These are phyloP conservation scores for Coranthus polyacanthus DNA, from an alignment of 2,797 vertebrate species.

Conservation along the genomic window DNA sequence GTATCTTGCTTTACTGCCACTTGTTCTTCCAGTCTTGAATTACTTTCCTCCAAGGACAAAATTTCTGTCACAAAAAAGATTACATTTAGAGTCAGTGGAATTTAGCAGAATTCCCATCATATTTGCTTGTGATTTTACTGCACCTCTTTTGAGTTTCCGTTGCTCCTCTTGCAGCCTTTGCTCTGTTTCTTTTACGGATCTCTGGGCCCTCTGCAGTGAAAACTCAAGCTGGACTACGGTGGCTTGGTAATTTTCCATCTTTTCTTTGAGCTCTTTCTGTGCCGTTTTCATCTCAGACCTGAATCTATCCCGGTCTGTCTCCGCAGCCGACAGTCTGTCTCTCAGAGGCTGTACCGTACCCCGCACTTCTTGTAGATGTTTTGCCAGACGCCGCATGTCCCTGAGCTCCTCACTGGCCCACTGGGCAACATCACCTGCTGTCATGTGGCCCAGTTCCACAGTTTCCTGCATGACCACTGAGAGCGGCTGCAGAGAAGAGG, in stretches of 20 bases:
- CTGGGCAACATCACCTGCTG: constrained; percentile 84
- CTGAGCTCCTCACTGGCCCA: constrained; percentile 90
- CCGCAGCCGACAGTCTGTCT: constrained; percentile 74
- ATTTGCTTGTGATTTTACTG: constrained; percentile 7
- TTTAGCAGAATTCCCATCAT: background rate
- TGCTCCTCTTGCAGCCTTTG: constrained; percentile 81
- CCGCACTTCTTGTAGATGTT: constrained; percentile 87
- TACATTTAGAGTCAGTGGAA: constrained; percentile 2
- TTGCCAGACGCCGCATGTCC: constrained; percentile 87
- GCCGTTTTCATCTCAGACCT: constrained; percentile 73
- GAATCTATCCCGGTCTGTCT: constrained; percentile 79
- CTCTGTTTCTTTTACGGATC: constrained; percentile 71
- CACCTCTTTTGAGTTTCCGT: constrained; percentile 85
- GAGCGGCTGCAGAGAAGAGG: constrained; percentile 89
- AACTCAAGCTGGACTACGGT: constrained; percentile 79
- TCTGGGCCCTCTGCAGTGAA: constrained; percentile 72
- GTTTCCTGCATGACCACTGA: constrained; percentile 81
- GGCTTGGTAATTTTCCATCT: constrained; percentile 70
- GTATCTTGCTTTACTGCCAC: constrained; percentile 77
- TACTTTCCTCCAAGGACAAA: constrained; percentile 65
- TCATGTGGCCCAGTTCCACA: constrained; percentile 80
- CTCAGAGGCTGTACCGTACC: constrained; percentile 84
- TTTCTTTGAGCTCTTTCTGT: constrained; percentile 75
- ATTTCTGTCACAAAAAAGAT: constrained; percentile 66
- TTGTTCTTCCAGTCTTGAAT: constrained; percentile 79